Evolutionary conservation across 2,888 invertebrate species (phyloP).

Genomic region (Drosophila affinis): DNA sequence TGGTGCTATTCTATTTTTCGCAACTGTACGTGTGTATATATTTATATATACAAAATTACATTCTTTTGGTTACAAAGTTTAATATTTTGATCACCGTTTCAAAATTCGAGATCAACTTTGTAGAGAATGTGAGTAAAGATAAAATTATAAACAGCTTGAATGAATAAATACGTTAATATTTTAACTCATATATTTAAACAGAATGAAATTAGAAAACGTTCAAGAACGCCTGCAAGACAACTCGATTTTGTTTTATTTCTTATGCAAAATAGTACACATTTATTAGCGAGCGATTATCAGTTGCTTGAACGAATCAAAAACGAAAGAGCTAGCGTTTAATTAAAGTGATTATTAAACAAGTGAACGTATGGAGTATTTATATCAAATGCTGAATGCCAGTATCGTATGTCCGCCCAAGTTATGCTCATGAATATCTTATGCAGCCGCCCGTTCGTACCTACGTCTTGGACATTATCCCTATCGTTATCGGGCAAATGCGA

Average conservation of each 20-base stretch:
- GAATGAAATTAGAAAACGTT: neutral
- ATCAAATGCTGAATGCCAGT: conserved; percentile 16
- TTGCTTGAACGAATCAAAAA: conserved; percentile 8
- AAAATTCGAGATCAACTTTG: neutral
- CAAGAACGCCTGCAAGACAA: neutral
- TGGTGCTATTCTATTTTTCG: too few relatives aligned
- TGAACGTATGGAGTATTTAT: conserved; percentile 13
- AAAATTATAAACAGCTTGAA: neutral
- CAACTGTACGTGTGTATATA: too few relatives aligned
- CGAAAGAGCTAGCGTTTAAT: conserved; percentile 16
- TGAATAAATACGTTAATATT: neutral
- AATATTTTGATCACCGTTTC: too few relatives aligned
- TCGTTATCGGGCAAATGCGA: conserved; percentile 35
- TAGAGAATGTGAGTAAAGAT: neutral
- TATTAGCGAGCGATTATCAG: neutral
- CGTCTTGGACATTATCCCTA: conserved; percentile 60
- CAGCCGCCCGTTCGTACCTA: conserved; percentile 62
- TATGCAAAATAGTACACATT: neutral
- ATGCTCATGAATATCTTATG: conserved; percentile 22
- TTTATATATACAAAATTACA: too few relatives aligned
- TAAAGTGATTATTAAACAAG: conserved; percentile 7
- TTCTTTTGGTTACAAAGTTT: too few relatives aligned
- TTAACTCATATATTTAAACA: neutral
- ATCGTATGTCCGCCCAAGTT: conserved; percentile 23
- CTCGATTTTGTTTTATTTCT: neutral